phyloP scores from a whole-genome alignment of 2,888 invertebrate genomes.

The Argyra leucocephala region DNA sequence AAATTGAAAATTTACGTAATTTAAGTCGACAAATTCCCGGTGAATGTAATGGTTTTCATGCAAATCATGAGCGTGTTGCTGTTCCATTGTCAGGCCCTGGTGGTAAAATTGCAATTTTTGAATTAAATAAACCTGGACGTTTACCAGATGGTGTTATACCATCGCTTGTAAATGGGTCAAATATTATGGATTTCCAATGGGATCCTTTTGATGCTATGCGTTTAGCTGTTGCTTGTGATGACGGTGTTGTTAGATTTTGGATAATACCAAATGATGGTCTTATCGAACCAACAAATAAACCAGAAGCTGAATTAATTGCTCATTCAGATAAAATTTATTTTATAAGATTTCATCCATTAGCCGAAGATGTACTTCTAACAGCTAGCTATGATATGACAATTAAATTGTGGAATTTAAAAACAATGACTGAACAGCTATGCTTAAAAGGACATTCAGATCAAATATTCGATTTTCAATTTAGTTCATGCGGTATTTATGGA shows the following conservation, averaged over 20 bases:
- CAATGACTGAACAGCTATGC: conserved; percentile 54
- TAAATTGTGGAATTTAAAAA: conserved; percentile 73
- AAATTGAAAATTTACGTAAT: conserved; percentile 85
- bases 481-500: conserved; percentile 74
- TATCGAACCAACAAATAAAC: conserved; percentile 69
- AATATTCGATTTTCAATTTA: conserved; percentile 89
- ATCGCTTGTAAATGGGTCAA: conserved; percentile 81
- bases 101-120: conserved; percentile 79
- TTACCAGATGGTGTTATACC: conserved; percentile 72
- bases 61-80: conserved; percentile 77
- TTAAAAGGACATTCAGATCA: conserved; percentile 74
- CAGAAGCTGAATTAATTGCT: conserved; percentile 59
- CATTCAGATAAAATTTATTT: conserved; percentile 88
- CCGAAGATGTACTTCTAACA: conserved; percentile 73
- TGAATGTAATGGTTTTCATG: conserved; percentile 89
- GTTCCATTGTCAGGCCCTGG: conserved; percentile 85
- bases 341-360: conserved; percentile 82
- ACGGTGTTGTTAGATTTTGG: conserved; percentile 75
- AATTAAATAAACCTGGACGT: conserved; percentile 66
- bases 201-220: conserved; percentile 78
- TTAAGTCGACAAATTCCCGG: conserved; percentile 85
- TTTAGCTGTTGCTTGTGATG: conserved; percentile 82
- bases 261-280: conserved; percentile 60
- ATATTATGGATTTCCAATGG: conserved; percentile 88
- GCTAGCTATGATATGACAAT: conserved; percentile 85